A percentile compares a stretch with the other conserved stretches of the same genome.
These are phyloP conservation scores for Austrofundulus limnaeus DNA, from an alignment of 2,113 vertebrate genomes.

Conservation along the genomic window DNA sequence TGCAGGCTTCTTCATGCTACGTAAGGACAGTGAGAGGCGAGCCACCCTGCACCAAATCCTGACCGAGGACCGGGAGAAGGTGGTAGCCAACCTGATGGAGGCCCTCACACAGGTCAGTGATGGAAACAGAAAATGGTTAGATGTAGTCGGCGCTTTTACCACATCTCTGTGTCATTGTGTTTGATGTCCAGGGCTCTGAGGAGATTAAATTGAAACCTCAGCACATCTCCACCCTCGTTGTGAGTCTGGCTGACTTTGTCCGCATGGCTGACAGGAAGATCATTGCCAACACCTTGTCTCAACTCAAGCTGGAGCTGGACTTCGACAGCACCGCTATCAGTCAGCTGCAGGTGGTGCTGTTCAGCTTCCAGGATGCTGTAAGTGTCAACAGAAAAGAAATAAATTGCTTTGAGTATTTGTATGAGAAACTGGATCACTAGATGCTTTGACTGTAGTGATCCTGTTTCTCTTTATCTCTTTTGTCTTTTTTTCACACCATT, in stretches of 20 bases:
- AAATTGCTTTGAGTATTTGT: too few species aligned
- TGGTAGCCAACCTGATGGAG: conserved; percentile 92
- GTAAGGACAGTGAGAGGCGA: conserved; percentile 95
- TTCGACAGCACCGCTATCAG: conserved; percentile 96
- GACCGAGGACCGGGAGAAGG: conserved; percentile 91
- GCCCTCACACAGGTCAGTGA: conserved; percentile 87
- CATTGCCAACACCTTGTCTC: conserved; percentile 90
- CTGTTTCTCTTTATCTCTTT: too few species aligned
- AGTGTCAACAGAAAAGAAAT: conserved; percentile 69
- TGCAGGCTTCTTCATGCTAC: conserved; percentile 94
- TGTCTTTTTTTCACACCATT: too few species aligned
- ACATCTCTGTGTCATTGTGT: background rate
- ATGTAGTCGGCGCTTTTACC: background rate
- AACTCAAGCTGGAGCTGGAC: conserved; percentile 94
- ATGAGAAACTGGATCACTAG: too few species aligned
- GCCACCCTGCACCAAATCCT: conserved; percentile 94
- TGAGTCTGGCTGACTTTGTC: conserved; percentile 91
- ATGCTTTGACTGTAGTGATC: background rate
- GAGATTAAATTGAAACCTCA: conserved; percentile 88
- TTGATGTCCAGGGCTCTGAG: conserved; percentile 82
- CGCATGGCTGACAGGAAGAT: conserved; percentile 94
- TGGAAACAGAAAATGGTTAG: background rate
- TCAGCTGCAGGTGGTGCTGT: conserved; percentile 94
- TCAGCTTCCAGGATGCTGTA: conserved; percentile 96
- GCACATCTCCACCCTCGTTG: conserved; percentile 89